Base-by-base conservation (phyloP, 2,888 invertebrate species). In the Pterostichus niger region DNA sequence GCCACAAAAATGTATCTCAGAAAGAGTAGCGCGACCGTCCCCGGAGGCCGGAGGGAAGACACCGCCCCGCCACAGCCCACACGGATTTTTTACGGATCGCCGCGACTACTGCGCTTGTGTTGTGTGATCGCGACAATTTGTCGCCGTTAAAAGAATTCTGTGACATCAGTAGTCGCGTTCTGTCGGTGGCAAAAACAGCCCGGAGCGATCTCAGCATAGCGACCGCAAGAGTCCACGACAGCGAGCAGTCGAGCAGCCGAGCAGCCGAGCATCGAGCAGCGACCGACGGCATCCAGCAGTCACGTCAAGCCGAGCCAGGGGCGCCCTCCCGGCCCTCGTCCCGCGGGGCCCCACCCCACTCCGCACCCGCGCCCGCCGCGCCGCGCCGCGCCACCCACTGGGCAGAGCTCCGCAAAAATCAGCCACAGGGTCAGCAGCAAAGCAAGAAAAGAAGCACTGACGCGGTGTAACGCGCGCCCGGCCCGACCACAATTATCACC, bases 351-450 rank as follows among this genome's bases (percentile, higher is more conserved):
- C 89, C 89, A 86, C 88, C 86, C 89, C 87, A 87, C 87, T 87
- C 86, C 87, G 88, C 90, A 90, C 90, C 91, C 91, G 90, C 90
- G 89, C 90, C 92, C 93, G 92, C 92, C 91, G 92, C 88, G 87
- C 88, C 86, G 91, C 91, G 90, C 89, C 90, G 90, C 91, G 91
- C 92, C 92, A 92, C 92, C 92, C 93, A 92, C 92, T 91, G 92
- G 88, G 87, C 88, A 86, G 91, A 91, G 90, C 92, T 92, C 92
- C 89, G 89, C 89, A 89, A 90, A 90, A 89, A 89, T 90, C 88
- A 82, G 81, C 84, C 85, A 85, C 86, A 87, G 85, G 86, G 87
- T 86, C 87, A 88, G 88, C 88, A 89, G 89, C 83, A 80, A 84
- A 89, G 89, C 76, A 84, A 84, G 84, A 84, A 93, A 93, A 93